Evolutionary conservation across 1,140 invertebrate species (phyloP), one percentile per base, ranked within the genome.

Genomic region (Plutomurus gul): DNA sequence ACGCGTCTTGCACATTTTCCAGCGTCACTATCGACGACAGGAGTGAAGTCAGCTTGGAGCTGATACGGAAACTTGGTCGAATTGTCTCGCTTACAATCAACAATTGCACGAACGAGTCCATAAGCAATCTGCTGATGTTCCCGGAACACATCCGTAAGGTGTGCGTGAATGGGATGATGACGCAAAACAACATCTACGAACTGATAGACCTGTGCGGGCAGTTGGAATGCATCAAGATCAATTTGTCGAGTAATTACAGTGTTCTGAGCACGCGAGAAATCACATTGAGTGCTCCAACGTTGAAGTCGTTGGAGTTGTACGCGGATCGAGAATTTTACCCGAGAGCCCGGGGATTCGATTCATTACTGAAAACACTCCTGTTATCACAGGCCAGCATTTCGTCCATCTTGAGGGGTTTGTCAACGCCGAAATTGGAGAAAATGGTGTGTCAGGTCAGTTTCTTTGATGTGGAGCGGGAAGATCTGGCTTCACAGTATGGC

Each of bases 401-500:
- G 1, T 30, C 56, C 4, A 36, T 65, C 13, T 36, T 65, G 56
- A 65, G 18, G 30, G 56, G 56, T 33, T 33, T 33, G 13, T 65
- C 13, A 5, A 65, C 56, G 16, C 56, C 56, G 5, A 16, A 4
- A 2, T 40, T 72, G 18, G 39, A 39, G 25, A 72, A 22, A 25
- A 20, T 72, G 20, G 70, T 72, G 6, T 40, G 36, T 43, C 70
- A 40, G 22, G 70, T 72, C 3, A 40, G 36, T 22, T 43, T 72
- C 39, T 72, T 72, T 40, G 70, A 72, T 72, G 36, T 72, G 10
- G 70, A 72, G 18, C 25, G 39, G 10, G 70, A 72, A 25, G 70
- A 72, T 5, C 13, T 72, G 11, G 70, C 70, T 22, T 20, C 40
- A 1, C 18, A 39, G 22, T 72, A 72, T 18, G 39, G 39, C 20